These are phyloP conservation scores for Dendrocincla fuliginosa DNA, from an alignment of 2,797 vertebrate species.

Conservation along the genomic window DNA sequence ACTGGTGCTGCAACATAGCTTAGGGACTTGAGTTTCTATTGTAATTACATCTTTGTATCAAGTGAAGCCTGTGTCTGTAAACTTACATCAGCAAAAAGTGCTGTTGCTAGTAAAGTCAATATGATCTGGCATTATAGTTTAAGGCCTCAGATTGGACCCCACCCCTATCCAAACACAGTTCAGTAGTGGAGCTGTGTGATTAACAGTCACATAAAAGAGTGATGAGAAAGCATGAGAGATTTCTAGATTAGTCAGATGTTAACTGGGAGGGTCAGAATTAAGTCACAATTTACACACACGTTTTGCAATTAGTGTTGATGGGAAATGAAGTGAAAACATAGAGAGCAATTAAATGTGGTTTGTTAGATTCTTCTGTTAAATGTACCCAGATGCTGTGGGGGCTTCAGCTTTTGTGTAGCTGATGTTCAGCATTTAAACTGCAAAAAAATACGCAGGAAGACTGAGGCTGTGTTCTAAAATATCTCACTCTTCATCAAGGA, in stretches of 20 bases:
- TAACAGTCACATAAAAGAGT: not conserved
- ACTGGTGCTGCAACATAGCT: not conserved
- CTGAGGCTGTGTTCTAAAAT: not conserved
- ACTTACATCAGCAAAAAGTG: not conserved
- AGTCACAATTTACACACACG: not conserved
- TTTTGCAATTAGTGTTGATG: slow-evolving; percentile 51
- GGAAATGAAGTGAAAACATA: slow-evolving; percentile 53
- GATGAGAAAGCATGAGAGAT: not conserved
- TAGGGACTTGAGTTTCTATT: not conserved
- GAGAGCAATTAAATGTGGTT: slow-evolving; percentile 47
- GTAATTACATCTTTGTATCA: not conserved
- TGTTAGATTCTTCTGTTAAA: slow-evolving; percentile 34
- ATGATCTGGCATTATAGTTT: not conserved
- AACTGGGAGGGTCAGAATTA: slow-evolving; percentile 36
- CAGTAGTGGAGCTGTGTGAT: not conserved
- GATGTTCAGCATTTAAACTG: not conserved
- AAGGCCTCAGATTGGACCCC: not conserved
- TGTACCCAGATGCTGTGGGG: slow-evolving; percentile 20
- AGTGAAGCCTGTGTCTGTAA: not conserved
- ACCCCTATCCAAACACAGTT: not conserved
- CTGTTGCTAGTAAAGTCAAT: not conserved
- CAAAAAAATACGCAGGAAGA: not conserved
- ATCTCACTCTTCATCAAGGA: not conserved
- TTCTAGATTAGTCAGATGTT: slow-evolving; percentile 14
- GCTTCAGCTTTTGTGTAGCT: not conserved